Conservation (phyloP, 2,797 vertebrate genomes). For the Sebastes iracundus region DNA sequence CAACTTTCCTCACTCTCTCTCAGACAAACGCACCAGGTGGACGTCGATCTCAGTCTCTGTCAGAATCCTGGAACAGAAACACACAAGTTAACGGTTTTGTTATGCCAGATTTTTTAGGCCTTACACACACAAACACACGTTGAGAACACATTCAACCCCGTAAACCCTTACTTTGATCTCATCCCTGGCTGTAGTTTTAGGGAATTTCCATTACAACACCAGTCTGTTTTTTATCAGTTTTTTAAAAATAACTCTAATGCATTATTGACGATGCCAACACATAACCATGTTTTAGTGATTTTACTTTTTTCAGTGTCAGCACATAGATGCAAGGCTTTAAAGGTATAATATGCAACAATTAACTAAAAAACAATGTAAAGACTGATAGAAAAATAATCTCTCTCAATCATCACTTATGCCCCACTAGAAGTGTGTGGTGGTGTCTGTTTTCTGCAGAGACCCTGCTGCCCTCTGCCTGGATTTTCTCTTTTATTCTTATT, state of each 20-base stretch:
- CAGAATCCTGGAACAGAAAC: slow-evolving; percentile 87
- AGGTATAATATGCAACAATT: no score
- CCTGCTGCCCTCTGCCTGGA: no score
- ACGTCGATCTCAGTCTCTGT: slow-evolving; percentile 92
- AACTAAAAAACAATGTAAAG: no score
- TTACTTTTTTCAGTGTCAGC: neutral
- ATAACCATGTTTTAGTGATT: slow-evolving; percentile 1
- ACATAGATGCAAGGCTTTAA: neutral
- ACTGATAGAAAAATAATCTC: no score
- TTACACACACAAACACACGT: neutral
- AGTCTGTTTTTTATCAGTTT: neutral
- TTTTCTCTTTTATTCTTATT: no score
- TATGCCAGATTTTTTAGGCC: neutral
- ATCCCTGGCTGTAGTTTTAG: slow-evolving; percentile 14
- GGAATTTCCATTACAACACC: slow-evolving; percentile 30
- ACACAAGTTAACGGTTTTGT: neutral
- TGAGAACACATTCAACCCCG: neutral
- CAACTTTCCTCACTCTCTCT: slow-evolving; percentile 89
- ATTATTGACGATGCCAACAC: neutral
- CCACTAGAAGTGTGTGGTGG: no score
- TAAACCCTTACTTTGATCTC: slow-evolving; percentile 19
- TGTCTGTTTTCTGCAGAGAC: no score
- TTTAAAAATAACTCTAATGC: neutral
- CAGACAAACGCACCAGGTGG: slow-evolving; percentile 92
- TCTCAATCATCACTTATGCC: no score